Conservation (phyloP, 1,140 invertebrate species). For the Neodiprion virginianus region DNA sequence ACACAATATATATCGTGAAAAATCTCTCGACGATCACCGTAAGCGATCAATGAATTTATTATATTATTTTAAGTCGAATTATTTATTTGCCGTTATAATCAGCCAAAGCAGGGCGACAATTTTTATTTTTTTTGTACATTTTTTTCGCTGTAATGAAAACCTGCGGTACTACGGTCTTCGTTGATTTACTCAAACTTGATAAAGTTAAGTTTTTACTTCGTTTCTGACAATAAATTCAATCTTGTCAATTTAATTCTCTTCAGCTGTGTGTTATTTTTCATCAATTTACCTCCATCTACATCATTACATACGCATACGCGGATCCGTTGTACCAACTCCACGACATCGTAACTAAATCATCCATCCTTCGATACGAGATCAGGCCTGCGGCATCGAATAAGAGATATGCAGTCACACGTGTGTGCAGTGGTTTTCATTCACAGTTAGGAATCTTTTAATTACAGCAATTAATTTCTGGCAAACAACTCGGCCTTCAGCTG, state of each 20-base stretch:
- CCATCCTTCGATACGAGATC: too few relatives aligned
- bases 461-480: too few relatives aligned
- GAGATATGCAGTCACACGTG: too few relatives aligned
- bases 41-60: neutral
- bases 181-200: neutral
- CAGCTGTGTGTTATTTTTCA: neutral
- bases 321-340: too few relatives aligned
- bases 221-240: slow-evolving; percentile 8
- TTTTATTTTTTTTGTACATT: neutral
- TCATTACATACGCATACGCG: too few relatives aligned
- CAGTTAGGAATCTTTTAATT: too few relatives aligned
- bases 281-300: neutral
- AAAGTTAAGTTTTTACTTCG: slow-evolving; percentile 4
- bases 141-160: neutral
- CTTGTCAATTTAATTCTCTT: neutral
- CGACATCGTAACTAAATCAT: too few relatives aligned
- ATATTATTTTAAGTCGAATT: neutral
- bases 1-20: too few relatives aligned
- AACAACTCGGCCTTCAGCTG: too few relatives aligned
- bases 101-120: neutral
- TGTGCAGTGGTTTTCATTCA: too few relatives aligned
- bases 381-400: too few relatives aligned
- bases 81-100: slow-evolving; percentile 1
- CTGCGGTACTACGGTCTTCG: neutral
- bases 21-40: neutral